Conservation (phyloP, 2,797 vertebrate species). For the Agapornis canus region DNA sequence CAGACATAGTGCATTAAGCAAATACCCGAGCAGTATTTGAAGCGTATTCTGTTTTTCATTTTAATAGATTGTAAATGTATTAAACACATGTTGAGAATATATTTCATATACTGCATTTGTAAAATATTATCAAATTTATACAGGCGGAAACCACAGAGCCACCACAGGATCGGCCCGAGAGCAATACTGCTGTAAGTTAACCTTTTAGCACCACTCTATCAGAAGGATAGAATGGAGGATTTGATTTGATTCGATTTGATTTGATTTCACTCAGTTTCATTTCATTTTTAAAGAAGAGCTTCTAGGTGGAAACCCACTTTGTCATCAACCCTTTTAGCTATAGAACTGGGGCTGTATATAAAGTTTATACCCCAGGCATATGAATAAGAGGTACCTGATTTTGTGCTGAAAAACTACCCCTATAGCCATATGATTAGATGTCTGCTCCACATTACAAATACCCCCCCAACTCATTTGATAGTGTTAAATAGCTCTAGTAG, state of each 20-base stretch:
- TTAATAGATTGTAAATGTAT: slow-evolving; percentile 76
- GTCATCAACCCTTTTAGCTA: background rate
- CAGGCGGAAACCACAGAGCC: slow-evolving; percentile 77
- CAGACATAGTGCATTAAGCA: slow-evolving; percentile 75
- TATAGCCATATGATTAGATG: rapidly evolving
- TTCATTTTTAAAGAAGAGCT: slow-evolving; percentile 40
- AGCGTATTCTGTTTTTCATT: slow-evolving; percentile 79
- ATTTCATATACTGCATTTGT: slow-evolving; percentile 80
- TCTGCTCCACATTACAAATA: background rate
- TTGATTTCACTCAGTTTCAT: background rate
- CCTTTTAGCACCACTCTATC: slow-evolving; percentile 77
- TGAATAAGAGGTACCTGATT: background rate
- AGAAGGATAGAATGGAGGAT: background rate
- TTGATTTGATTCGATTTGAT: background rate
- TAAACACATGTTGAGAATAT: slow-evolving; percentile 82
- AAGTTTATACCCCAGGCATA: rapidly evolving
- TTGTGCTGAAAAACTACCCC: background rate
- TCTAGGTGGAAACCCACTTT: slow-evolving; percentile 5
- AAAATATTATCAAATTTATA: slow-evolving; percentile 82
- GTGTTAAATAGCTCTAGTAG: background rate
- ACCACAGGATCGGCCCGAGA: slow-evolving; percentile 68
- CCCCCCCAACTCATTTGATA: background rate
- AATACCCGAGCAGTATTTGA: slow-evolving; percentile 67
- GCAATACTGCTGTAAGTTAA: slow-evolving; percentile 69
- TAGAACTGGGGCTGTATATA: rapidly evolving